These are phyloP conservation scores for Xenopus tropicalis DNA, from an alignment of 2,113 vertebrate genomes.

Conservation along the genomic window UCB_Xtro_10.0 CM004444.2:76823501-76824000, in stretches of 20 bases:
- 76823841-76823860: too few relatives aligned
- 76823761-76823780: too few relatives aligned
- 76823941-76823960: too few relatives aligned
- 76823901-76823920: too few relatives aligned
- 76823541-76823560: slow-evolving; percentile 1
- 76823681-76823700: not conserved
- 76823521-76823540: slow-evolving; percentile 24
- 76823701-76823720: not conserved
- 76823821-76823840: too few relatives aligned
- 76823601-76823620: slow-evolving; percentile 5
- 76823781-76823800: too few relatives aligned
- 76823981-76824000: too few relatives aligned
- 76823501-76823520: slow-evolving; percentile 19
- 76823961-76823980: too few relatives aligned
- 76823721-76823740: not conserved
- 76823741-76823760: not conserved
- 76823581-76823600: slow-evolving; percentile 1
- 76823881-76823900: too few relatives aligned
- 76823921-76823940: too few relatives aligned
- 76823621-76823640: slow-evolving; percentile 14
- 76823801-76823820: too few relatives aligned
- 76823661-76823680: slow-evolving; percentile 7
- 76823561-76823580: not conserved
- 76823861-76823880: too few relatives aligned
- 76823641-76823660: slow-evolving; percentile 12